Base-by-base conservation (phyloP, 2,888 invertebrate species). In the Rhopalosiphum nymphaeae region DNA sequence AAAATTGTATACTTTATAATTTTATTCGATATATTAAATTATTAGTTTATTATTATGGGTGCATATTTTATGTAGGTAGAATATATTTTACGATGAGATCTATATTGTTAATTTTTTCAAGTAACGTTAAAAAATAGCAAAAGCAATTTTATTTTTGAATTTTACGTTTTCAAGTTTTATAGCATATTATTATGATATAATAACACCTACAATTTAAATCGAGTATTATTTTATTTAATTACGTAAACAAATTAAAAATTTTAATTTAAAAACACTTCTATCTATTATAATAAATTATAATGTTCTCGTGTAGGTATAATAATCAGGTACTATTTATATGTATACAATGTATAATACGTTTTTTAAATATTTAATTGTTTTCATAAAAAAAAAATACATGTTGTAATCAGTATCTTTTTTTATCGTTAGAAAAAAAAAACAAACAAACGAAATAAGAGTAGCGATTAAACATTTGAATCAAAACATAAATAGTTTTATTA, bases 111-210 rank as follows among this genome's bases (percentile, higher is more conserved):
- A 78, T 78, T 78, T 78, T 78, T 36, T 78, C 21, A 36, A 78
- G 78, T 78, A 78, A 78, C 36, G 36, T 36, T 78, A 78, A 78
- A 67, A 78, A 36, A 21, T 7, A 78, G 36, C 36, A 78, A 36
- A 78, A 78, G 36, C 21, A 78, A 36, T 36, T 78, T 78, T 21
- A 78, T 78, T 78, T 67, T 67, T 67, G 36, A 67, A 67, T 36
- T 67, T 67, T 67, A 67, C n/a, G n/a, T 67, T 67, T 78, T 25
- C 36, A 78, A 78, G 78, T 78, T 78, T 78, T 78, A 78, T 78
- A 21, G 87, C 26, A 46, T 87, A 86, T 44, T 86, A 87, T 86
- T 46, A 87, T 46, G n/a, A 87, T 29, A 46, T 46, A 46, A 87
- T 87, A 87, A 78, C 3, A 7, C n/a, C 4, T 67, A 67, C n/a